These are phyloP conservation scores for Vireo altiloquus DNA, from an alignment of 2,113 vertebrate species.

Conservation along the genomic window DNA sequence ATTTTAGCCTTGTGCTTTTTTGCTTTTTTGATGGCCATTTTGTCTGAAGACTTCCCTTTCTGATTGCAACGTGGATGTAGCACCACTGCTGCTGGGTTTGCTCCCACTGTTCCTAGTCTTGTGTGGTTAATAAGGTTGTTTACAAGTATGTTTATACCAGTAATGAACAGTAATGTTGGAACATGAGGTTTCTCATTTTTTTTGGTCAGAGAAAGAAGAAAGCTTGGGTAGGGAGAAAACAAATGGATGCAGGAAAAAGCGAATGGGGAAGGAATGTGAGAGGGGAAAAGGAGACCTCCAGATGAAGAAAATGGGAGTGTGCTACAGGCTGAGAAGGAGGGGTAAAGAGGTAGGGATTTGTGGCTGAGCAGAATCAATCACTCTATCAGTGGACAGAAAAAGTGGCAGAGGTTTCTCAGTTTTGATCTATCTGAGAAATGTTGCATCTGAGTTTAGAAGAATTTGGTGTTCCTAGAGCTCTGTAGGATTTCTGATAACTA, in stretches of 20 bases:
- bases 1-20: neutral
- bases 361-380: neutral
- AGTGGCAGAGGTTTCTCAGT: neutral
- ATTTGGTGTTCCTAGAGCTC: neutral
- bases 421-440: neutral
- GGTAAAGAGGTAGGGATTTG: neutral
- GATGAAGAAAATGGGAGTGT: neutral
- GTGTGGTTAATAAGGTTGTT: neutral
- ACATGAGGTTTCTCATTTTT: neutral
- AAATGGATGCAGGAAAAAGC: neutral
- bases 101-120: neutral
- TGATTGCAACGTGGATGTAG: neutral
- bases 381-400: fast-evolving
- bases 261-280: neutral
- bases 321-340: neutral
- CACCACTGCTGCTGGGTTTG: neutral
- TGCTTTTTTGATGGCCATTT: neutral
- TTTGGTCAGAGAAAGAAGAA: neutral
- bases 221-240: neutral
- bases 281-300: neutral
- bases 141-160: neutral
- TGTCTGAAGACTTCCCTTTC: neutral
- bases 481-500: neutral
- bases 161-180: neutral
- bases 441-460: neutral